phyloP scores from a whole-genome alignment of 2,888 invertebrate species.

The Pasiphila rectangulata region DNA sequence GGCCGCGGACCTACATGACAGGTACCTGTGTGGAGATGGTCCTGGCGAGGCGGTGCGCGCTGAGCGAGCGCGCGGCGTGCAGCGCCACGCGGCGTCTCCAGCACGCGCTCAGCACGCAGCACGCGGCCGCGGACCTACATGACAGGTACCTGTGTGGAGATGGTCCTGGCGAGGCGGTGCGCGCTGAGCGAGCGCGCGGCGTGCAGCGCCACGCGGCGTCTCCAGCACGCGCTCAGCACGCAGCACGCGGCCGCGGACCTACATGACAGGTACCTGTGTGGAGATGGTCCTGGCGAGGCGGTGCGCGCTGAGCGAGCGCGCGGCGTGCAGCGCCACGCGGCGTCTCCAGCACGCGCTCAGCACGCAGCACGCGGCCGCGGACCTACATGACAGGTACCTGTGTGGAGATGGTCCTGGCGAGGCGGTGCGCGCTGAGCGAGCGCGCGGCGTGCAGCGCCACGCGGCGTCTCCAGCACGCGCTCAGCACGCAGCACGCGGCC shows the following conservation, averaged over 20 bases:
- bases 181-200: neutral
- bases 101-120: neutral
- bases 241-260: neutral
- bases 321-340: neutral
- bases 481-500: neutral
- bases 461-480: neutral
- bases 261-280: neutral
- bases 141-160: conserved; percentile 29
- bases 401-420: conserved; percentile 15
- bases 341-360: neutral
- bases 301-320: neutral
- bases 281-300: neutral
- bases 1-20: neutral
- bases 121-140: neutral
- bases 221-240: neutral
- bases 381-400: neutral
- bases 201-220: neutral
- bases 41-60: neutral
- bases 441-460: neutral
- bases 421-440: conserved; percentile 5
- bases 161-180: conserved; percentile 13
- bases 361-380: neutral
- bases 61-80: neutral
- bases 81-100: neutral
- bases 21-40: conserved; percentile 32